These are phyloP conservation scores for Elephas maximus DNA, from an alignment of 2,113 vertebrate species.

Conservation along the genomic window DNA sequence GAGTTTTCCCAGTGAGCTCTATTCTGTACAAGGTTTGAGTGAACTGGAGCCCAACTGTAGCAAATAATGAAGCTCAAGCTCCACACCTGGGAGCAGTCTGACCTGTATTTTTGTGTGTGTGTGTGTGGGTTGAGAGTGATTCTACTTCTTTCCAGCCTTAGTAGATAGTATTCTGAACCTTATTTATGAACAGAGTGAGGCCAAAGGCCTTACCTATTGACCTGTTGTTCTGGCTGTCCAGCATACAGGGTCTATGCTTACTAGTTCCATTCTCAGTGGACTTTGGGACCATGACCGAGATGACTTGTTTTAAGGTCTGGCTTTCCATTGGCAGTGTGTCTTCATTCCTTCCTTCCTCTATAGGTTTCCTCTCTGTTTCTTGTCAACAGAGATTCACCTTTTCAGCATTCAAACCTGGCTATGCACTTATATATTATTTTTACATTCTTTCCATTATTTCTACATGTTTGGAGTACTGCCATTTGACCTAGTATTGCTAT, in stretches of 20 bases:
- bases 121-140: too few relatives aligned
- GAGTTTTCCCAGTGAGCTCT: background rate
- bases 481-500: background rate
- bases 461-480: background rate
- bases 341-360: rapidly evolving
- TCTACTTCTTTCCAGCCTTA: background rate
- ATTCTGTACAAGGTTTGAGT: background rate
- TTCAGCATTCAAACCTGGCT: background rate
- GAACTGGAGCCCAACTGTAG: background rate
- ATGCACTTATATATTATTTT: background rate
- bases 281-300: background rate
- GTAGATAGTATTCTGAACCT: background rate
- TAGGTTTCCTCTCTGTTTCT: background rate
- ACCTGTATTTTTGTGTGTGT: background rate
- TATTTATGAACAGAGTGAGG: background rate
- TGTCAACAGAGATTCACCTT: background rate
- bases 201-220: rapidly evolving
- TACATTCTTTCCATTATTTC: background rate
- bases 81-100: background rate
- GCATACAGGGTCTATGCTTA: rapidly evolving
- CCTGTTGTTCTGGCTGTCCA: background rate
- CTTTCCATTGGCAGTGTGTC: background rate
- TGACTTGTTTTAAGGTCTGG: background rate
- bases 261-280: background rate
- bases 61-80: too few relatives aligned